These are phyloP conservation scores for Laodelphax striatellus DNA, from an alignment of 1,140 invertebrate species.

Conservation along the genomic window DNA sequence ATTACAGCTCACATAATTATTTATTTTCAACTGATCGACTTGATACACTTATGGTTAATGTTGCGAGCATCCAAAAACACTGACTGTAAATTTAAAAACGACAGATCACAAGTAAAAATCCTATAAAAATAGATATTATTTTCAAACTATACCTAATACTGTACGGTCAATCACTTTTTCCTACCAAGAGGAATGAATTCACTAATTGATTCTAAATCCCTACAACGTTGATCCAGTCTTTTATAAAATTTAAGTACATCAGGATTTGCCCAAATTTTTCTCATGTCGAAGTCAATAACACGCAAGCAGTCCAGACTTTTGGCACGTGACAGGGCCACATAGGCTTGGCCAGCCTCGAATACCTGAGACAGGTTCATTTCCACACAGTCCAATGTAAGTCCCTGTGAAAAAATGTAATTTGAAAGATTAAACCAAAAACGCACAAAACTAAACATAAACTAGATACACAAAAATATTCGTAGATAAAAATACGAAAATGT, in stretches of 20 bases:
- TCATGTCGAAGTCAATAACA: slow-evolving; percentile 75
- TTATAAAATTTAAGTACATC: slow-evolving; percentile 78
- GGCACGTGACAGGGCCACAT: slow-evolving; percentile 87
- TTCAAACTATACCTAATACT: too few species aligned
- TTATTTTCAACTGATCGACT: too few species aligned
- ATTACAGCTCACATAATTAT: too few species aligned
- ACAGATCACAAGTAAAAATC: too few species aligned
- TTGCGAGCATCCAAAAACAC: too few species aligned
- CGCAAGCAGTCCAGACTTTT: slow-evolving; percentile 72
- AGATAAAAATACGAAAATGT: too few species aligned
- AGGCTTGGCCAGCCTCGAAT: slow-evolving; percentile 91
- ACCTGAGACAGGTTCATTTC: slow-evolving; percentile 83
- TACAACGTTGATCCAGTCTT: slow-evolving; percentile 36
- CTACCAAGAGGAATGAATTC: slow-evolving; percentile 53
- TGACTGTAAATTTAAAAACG: too few species aligned
- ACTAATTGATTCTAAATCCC: slow-evolving; percentile 42
- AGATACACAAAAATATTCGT: too few species aligned
- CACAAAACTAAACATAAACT: too few species aligned
- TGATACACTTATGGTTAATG: too few species aligned
- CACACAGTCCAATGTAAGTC: slow-evolving; percentile 87
- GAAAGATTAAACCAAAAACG: not conserved
- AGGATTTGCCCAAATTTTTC: slow-evolving; percentile 80
- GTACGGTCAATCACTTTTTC: not conserved
- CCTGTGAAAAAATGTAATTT: slow-evolving; percentile 38
- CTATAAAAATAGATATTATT: too few species aligned